These are phyloP conservation scores for Galerucella calmariensis DNA, from an alignment of 2,888 invertebrate genomes.

Conservation along the genomic window DNA sequence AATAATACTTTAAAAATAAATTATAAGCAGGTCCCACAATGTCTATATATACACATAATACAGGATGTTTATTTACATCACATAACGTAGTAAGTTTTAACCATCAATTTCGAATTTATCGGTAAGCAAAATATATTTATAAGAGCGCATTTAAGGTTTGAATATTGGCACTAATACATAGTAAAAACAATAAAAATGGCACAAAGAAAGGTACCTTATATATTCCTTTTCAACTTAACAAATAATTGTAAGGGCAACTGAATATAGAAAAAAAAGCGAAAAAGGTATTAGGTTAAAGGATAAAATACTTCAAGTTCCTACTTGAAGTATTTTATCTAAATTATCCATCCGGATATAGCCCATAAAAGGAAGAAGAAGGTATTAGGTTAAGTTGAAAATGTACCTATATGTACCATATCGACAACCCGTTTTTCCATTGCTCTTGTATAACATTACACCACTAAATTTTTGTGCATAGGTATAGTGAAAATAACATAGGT, in stretches of 20 bases:
- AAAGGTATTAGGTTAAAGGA: background rate
- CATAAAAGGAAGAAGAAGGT: no score
- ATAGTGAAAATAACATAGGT: background rate
- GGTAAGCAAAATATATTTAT: background rate
- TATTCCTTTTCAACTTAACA: background rate
- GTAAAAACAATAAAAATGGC: background rate
- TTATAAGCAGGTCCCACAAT: constrained; percentile 23
- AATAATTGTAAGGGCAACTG: background rate
- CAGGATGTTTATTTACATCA: background rate
- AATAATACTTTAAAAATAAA: background rate
- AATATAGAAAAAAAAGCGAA: no score
- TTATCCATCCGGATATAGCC: no score
- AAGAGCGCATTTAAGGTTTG: background rate
- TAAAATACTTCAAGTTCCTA: no score
- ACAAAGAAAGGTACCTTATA: background rate
- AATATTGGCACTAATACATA: background rate
- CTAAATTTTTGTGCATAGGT: background rate
- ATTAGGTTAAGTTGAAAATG: background rate
- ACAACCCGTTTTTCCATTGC: background rate
- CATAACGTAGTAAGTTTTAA: background rate
- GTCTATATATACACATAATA: constrained; percentile 14
- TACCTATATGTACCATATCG: background rate
- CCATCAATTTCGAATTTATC: no score
- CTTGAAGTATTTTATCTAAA: no score
- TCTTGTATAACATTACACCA: background rate